Evolutionary conservation across 2,113 vertebrate species (phyloP).

Genomic region (Mobula hypostoma): DNA sequence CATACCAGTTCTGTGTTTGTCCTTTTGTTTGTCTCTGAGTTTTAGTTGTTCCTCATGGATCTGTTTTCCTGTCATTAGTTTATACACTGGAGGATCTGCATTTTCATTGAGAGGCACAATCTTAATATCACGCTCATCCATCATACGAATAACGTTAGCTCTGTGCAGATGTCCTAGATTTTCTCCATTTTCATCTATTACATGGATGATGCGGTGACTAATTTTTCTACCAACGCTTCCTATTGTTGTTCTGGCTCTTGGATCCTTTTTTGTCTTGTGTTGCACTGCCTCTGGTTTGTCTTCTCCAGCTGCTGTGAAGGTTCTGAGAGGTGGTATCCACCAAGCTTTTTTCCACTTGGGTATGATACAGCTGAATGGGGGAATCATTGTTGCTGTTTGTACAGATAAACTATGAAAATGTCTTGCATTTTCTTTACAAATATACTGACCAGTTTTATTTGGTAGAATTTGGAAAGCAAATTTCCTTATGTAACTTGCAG

Average conservation of each 20-base stretch:
- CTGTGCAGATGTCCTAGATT: conserved; percentile 75
- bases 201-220: conserved; percentile 57
- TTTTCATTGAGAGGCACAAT: conserved; percentile 61
- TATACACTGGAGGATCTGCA: conserved; percentile 70
- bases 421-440: conserved; percentile 36
- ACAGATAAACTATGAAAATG: conserved; percentile 25
- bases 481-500: conserved; percentile 46
- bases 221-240: conserved; percentile 73
- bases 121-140: conserved; percentile 68
- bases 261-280: conserved; percentile 47
- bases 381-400: conserved; percentile 42
- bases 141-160: conserved; percentile 63
- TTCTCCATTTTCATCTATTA: conserved; percentile 67
- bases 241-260: conserved; percentile 45
- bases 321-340: conserved; percentile 39
- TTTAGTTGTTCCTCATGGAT: conserved; percentile 73
- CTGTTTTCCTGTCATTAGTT: conserved; percentile 78
- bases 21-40: conserved; percentile 63
- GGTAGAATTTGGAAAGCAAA: conserved; percentile 45
- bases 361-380: conserved; percentile 38
- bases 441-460: conserved; percentile 44
- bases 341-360: not conserved
- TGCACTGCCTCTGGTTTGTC: conserved; percentile 36
- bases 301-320: conserved; percentile 51
- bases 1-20: conserved; percentile 57